These are phyloP conservation scores for Lithophane semibrunnea DNA, from an alignment of 2,888 invertebrate species.

Conservation along the genomic window DNA sequence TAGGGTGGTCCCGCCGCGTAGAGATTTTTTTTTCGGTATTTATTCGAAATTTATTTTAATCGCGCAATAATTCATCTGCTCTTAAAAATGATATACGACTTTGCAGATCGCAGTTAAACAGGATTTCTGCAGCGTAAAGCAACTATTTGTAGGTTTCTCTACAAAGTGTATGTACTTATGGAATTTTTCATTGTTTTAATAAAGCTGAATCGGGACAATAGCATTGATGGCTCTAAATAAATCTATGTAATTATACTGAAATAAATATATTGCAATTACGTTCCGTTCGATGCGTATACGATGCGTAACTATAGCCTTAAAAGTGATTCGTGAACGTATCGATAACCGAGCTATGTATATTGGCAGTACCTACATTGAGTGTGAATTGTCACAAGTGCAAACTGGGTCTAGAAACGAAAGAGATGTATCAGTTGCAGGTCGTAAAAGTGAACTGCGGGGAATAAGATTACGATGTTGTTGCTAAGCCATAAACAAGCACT, in stretches of 20 bases:
- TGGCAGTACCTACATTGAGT: neutral
- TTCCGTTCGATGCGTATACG: neutral
- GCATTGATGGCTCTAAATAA: neutral
- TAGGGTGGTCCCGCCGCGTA: constrained; percentile 12
- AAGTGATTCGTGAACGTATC: neutral
- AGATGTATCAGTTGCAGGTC: constrained; percentile 37
- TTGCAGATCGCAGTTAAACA: constrained; percentile 48
- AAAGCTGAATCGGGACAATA: neutral
- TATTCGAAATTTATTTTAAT: constrained; percentile 31
- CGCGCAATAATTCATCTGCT: constrained; percentile 52
- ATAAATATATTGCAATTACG: neutral
- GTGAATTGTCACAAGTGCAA: constrained; percentile 22
- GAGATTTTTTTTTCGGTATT: constrained; percentile 6
- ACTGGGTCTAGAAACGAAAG: constrained; percentile 14
- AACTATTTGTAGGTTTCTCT: constrained; percentile 43
- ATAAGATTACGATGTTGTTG: constrained; percentile 36
- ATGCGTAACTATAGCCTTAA: neutral
- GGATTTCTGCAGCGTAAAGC: constrained; percentile 39
- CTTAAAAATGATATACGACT: constrained; percentile 55
- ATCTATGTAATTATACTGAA: neutral
- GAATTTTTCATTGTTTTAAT: neutral
- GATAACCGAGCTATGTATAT: neutral
- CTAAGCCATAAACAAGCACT: constrained; percentile 50
- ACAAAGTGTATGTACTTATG: neutral
- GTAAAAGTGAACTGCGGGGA: constrained; percentile 42